These are phyloP conservation scores for Lagopus muta DNA, from an alignment of 2,113 vertebrate species.

Conservation along the genomic window DNA sequence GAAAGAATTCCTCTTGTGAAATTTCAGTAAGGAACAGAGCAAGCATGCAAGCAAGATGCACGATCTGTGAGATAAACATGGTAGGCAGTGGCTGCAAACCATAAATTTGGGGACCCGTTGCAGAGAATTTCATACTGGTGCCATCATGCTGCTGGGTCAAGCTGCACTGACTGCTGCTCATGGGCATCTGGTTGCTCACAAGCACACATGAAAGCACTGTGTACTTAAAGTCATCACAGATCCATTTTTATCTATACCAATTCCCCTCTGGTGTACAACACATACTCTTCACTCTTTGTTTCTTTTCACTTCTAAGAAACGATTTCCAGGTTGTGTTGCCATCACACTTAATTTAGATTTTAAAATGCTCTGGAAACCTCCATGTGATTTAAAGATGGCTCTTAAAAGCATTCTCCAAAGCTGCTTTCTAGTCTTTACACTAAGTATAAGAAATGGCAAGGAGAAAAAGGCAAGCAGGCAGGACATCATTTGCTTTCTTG, in stretches of 20 bases:
- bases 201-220: accelerated
- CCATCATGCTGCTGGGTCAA: not conserved
- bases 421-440: not conserved
- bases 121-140: not conserved
- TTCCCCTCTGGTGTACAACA: not conserved
- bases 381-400: not conserved
- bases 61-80: not conserved
- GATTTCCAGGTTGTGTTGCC: not conserved
- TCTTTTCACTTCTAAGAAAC: not conserved
- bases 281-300: not conserved
- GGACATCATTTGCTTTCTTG: not conserved
- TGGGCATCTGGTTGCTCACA: not conserved
- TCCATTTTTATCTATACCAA: not conserved
- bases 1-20: not conserved
- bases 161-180: not conserved
- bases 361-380: constrained; percentile 11
- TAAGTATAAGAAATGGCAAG: not conserved
- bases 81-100: not conserved
- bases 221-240: not conserved
- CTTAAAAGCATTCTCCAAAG: not conserved
- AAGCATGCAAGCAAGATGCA: accelerated
- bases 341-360: constrained; percentile 20
- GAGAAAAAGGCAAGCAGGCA: not conserved
- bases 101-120: not conserved
- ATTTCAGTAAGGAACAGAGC: not conserved